Evolutionary conservation across 2,113 vertebrate genomes (phyloP).

Genomic region (Coregonus clupeaformis): DNA sequence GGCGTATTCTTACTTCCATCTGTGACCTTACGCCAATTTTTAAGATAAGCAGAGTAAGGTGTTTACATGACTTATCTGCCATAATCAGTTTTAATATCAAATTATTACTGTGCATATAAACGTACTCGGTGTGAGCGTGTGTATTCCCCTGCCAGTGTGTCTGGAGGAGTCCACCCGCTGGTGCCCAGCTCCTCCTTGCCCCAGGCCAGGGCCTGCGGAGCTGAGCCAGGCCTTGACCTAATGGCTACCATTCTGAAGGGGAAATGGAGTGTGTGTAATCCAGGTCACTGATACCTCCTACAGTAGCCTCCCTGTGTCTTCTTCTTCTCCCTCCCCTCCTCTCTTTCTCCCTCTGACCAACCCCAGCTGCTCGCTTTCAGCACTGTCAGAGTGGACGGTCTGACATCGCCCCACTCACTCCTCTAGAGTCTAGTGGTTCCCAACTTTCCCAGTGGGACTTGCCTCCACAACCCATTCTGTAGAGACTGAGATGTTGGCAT

Average conservation of each 20-base stretch:
- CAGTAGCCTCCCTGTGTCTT: constrained; percentile 28
- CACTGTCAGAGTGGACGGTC: neutral
- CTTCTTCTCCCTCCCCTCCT: constrained; percentile 9
- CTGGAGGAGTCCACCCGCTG: constrained; percentile 16
- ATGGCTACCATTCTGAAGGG: constrained; percentile 59
- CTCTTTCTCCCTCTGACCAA: neutral
- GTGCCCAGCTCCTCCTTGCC: constrained; percentile 30
- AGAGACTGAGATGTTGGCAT: too few species aligned
- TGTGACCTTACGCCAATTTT: too few species aligned
- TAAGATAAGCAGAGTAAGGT: too few species aligned
- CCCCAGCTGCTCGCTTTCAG: neutral
- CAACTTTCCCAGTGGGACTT: too few species aligned
- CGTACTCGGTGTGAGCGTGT: neutral
- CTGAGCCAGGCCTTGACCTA: constrained; percentile 43
- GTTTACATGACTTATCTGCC: too few species aligned
- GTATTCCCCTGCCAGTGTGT: constrained; percentile 8
- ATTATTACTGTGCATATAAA: too few species aligned
- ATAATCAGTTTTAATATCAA: too few species aligned
- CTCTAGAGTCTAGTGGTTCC: neutral
- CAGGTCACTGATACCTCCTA: constrained; percentile 52
- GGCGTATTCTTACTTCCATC: too few species aligned
- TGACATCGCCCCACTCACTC: neutral
- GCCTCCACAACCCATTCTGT: too few species aligned
- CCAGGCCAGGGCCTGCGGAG: constrained; percentile 54
- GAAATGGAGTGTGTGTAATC: constrained; percentile 71